A percentile compares a stretch with the other conserved stretches of the same genome.
Conservation (phyloP, 1,140 invertebrate species). For the Musca domestica region DNA sequence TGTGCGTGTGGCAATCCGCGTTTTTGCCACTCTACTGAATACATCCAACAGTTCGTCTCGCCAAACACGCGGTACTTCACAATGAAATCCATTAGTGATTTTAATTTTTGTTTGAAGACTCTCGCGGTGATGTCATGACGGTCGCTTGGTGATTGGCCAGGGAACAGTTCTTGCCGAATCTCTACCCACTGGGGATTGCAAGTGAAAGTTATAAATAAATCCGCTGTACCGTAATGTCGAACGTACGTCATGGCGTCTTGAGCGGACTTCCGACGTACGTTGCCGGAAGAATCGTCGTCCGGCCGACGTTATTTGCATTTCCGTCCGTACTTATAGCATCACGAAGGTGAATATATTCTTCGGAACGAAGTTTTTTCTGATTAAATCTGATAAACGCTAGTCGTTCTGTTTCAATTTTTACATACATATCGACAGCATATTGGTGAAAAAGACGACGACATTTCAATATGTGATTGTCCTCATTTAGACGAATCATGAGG, state of each 20-base stretch:
- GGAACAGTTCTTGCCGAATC: constrained; percentile 34
- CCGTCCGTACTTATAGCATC: constrained; percentile 5
- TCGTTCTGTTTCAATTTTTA: constrained; percentile 25
- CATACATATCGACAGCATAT: constrained; percentile 16
- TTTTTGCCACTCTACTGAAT: constrained; percentile 37
- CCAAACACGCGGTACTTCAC: constrained; percentile 43
- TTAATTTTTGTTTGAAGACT: constrained; percentile 49
- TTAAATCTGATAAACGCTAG: constrained; percentile 20
- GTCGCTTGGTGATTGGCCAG: constrained; percentile 36
- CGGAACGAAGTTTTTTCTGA: constrained; percentile 24
- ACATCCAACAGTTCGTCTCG: constrained; percentile 48
- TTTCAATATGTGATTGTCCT: neutral
- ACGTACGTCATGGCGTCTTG: constrained; percentile 49
- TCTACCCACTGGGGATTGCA: constrained; percentile 57
- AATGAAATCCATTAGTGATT: constrained; percentile 40
- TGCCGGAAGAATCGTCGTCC: constrained; percentile 46
- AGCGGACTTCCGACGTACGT: constrained; percentile 52
- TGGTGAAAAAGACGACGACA: constrained; percentile 4
- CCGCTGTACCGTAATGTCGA: constrained; percentile 50
- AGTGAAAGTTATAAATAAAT: constrained; percentile 55
- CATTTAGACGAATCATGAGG: neutral
- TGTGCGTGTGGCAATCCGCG: constrained; percentile 56
- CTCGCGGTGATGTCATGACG: constrained; percentile 44
- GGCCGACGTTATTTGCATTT: neutral
- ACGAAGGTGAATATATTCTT: constrained; percentile 26